Base-by-base conservation (phyloP, 2,797 vertebrate genomes). In the Phrynocephalus vlangalii region DNA sequence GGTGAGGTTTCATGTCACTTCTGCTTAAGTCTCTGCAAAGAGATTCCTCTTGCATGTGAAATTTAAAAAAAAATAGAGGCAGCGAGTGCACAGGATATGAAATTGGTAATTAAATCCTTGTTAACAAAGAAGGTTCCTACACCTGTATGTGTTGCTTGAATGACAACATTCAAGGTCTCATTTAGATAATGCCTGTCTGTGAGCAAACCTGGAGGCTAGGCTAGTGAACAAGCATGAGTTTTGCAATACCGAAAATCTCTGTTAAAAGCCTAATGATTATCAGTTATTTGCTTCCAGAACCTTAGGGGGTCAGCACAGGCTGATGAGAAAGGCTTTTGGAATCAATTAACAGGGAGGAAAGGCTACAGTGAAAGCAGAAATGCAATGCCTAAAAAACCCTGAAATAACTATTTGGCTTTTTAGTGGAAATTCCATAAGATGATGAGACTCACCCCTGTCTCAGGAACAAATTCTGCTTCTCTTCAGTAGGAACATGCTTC, bases 231-330 rank as follows among this genome's bases (percentile, higher is more conserved):
- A 87, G 60, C 75, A 38, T 75, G 71, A 84, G 63, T 84, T 84
- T 38, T 26, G 66, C 73, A 88, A 88, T 66, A 84, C 77, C 6
- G 77, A 92, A 88, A 93, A 91, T 92, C 93, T 91, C 91, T 92
- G 94, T 95, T 91, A 86, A 91, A 94, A 91, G 86, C 75, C 75
- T 94, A 95, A 94, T 92, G 87, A 95, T 95, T 91, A 93, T 94
- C 93, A 91, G 86, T 84, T 79, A 87, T 92, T 85, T 6, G 80
- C 90, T 91, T 90, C 77, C 77, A 90, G 86, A 24, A 75, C 89
- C 82, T 83, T 82, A 89, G 80, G 38, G 67, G 88, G 90, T 85
- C 89, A 66, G 87, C 89, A 38, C 84, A 87, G 88, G 87, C 88
- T 92, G 92, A 95, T 93, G 90, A 94, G 91, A 84, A 87, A 79